Base-by-base conservation (phyloP, 2,888 invertebrate genomes). In the Acrobeloides nanus region DNA sequence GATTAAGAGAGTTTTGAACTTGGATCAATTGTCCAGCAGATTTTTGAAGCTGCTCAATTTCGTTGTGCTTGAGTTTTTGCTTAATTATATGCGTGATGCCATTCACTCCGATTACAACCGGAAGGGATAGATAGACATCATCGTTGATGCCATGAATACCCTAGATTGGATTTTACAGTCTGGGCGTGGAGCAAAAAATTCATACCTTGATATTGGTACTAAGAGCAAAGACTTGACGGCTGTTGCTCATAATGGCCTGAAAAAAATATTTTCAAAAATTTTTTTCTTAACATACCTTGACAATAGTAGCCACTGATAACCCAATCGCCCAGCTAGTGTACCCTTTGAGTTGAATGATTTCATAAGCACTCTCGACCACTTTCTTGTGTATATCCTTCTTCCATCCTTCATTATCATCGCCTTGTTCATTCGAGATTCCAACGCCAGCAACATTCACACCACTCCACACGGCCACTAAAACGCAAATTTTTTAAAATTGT, bases 401-500 rank as follows among this genome's bases (percentile, higher is more conserved):
- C 85, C 86, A 89, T 53, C 84, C 81, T 74, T 89, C 88, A 0
- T 81, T 77, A 75, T 89, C 89, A 4, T 55, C 53, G 0, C 80
- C 79, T n/a, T n/a, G n/a, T n/a, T n/a, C n/a, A n/a, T n/a, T n/a
- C n/a, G n/a, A n/a, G n/a, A n/a, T n/a, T 0, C 82, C 80, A 0
- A 89, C 87, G 6, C 89, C 90, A 6, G 87, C 89, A 35, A 90
- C 82, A 75, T 89, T 89, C 20, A 89, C 88, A 10, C 87, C 87
- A 1, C 89, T 89, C 89, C 89, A 90, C 1, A 90, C 86, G 7
- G 89, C 85, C 53, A 89, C 86, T 86, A 73, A 42, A 58, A 59
- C 15, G 6, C 38, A 23, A n/a, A 15, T 31, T 31, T 31, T 15
- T 31, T 31, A 31, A 15, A 31, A n/a, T n/a, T n/a, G n/a, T n/a